Evolutionary conservation across 2,888 invertebrate genomes (phyloP).

Genomic region (Apodemia duryi): DNA sequence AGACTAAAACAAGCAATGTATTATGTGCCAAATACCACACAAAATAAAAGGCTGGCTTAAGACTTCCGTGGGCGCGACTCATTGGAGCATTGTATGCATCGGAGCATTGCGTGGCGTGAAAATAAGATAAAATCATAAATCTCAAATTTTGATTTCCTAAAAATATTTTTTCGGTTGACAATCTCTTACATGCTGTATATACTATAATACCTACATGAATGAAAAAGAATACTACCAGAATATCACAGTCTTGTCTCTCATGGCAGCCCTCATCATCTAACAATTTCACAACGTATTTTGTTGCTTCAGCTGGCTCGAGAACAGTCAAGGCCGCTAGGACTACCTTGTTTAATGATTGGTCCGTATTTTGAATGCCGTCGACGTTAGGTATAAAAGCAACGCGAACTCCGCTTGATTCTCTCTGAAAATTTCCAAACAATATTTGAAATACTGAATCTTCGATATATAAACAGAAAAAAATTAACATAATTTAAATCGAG

Average conservation of each 20-base stretch:
- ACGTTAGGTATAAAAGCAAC: slow-evolving; percentile 87
- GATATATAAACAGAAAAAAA: too few relatives aligned
- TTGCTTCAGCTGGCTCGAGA: slow-evolving; percentile 78
- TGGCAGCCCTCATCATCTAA: slow-evolving; percentile 78
- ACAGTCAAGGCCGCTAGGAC: slow-evolving; percentile 83
- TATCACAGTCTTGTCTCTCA: slow-evolving; percentile 71
- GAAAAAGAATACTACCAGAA: slow-evolving; percentile 62
- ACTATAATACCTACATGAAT: neutral
- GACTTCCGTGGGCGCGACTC: too few relatives aligned
- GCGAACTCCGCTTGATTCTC: slow-evolving; percentile 83
- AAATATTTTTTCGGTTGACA: too few relatives aligned
- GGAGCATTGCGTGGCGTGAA: too few relatives aligned
- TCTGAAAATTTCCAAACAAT: slow-evolving; percentile 42
- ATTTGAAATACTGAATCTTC: neutral
- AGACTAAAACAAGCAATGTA: too few relatives aligned
- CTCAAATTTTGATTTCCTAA: too few relatives aligned
- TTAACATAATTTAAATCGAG: too few relatives aligned
- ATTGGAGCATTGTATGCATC: too few relatives aligned
- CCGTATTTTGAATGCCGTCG: slow-evolving; percentile 57
- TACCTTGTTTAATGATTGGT: slow-evolving; percentile 83
- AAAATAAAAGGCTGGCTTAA: too few relatives aligned
- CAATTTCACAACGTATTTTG: slow-evolving; percentile 78
- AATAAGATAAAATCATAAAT: too few relatives aligned
- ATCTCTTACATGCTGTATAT: too few relatives aligned
- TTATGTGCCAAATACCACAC: too few relatives aligned